A percentile compares a stretch with the other conserved stretches of the same genome.
phyloP scores from a whole-genome alignment of 2,797 vertebrate species.

The Coracias cyanogaster region DNA sequence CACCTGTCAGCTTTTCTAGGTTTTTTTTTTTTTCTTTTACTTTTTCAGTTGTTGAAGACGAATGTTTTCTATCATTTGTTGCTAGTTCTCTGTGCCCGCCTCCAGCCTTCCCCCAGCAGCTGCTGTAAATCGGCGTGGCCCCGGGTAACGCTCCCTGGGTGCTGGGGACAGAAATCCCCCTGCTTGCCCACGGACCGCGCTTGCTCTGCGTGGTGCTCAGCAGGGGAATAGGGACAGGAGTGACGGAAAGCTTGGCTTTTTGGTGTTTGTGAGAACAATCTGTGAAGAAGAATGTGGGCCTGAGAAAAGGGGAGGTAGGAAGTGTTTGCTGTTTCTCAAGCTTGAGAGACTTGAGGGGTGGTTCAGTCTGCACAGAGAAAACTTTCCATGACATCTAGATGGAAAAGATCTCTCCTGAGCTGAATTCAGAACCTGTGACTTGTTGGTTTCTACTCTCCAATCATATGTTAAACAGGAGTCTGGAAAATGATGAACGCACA shows the following conservation, averaged over 20 bases:
- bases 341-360: constrained; percentile 31
- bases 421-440: not conserved
- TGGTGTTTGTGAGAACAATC: not conserved
- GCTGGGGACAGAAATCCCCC: not conserved
- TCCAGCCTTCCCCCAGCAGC: not conserved
- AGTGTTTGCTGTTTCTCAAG: not conserved
- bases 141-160: not conserved
- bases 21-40: not conserved
- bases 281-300: not conserved
- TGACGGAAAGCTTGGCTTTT: not conserved
- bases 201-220: not conserved
- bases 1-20: constrained; percentile 14
- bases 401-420: not conserved
- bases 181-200: accelerated
- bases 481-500: not conserved
- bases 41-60: constrained; percentile 23
- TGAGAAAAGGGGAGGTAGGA: not conserved
- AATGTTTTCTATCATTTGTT: constrained; percentile 8
- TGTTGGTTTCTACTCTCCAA: not conserved
- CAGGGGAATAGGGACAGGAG: not conserved
- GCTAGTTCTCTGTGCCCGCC: not conserved
- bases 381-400: not conserved
- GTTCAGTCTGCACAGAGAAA: constrained; percentile 7
- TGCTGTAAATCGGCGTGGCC: accelerated
- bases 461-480: not conserved